Conservation (phyloP, 2,797 vertebrate species). For the Acropternis orthonyx region DNA sequence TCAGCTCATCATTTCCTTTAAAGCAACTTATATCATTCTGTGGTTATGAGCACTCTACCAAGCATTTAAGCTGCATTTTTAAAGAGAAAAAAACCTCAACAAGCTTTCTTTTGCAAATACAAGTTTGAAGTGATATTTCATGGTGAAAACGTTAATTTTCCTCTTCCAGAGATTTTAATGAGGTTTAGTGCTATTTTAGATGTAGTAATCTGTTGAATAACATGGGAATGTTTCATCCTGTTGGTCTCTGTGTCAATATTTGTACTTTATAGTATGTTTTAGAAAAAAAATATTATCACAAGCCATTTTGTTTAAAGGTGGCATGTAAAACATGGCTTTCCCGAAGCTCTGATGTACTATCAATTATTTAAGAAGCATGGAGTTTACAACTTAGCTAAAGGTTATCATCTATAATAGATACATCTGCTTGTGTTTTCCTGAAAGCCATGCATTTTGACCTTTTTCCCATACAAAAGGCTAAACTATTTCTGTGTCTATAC, state of each 20-base stretch:
- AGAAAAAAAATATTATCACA: neutral
- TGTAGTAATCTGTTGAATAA: neutral
- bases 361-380: slow-evolving; percentile 19
- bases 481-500: neutral
- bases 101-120: neutral
- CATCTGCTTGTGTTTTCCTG: neutral
- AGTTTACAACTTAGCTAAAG: slow-evolving; percentile 24
- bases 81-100: neutral
- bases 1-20: slow-evolving; percentile 61
- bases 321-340: neutral
- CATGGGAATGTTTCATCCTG: neutral
- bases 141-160: neutral
- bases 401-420: slow-evolving; percentile 17
- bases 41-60: slow-evolving; percentile 40
- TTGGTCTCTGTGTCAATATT: neutral
- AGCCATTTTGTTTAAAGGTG: neutral
- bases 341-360: neutral
- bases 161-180: neutral
- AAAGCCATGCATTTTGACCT: neutral
- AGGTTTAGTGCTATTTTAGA: neutral
- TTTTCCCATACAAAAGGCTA: neutral
- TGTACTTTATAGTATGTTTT: neutral
- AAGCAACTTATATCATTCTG: slow-evolving; percentile 35
- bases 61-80: slow-evolving; percentile 22
- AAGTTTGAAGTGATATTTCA: neutral